Evolutionary conservation across 2,888 invertebrate genomes (phyloP), one percentile per base, ranked within the genome.

Genomic region (Drosophila koepferae): DNA sequence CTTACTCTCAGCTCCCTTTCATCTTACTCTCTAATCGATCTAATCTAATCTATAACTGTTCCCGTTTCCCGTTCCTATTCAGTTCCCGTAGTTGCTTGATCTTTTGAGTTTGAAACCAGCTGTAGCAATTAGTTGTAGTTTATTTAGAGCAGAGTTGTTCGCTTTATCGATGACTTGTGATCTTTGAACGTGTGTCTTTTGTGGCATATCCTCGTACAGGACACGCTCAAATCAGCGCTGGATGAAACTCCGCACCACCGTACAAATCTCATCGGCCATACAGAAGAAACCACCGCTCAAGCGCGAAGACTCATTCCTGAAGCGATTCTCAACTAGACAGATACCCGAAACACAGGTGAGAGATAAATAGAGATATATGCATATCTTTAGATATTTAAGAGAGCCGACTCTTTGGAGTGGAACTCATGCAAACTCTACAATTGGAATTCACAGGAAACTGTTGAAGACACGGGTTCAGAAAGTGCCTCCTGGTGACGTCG

Each of bases 231-330:
- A 98, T 94, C 97, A 98, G 93, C 95, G 98, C 94, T 99, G 99
- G 97, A 97, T 98, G 96, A 98, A 99, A 94, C 95, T 99, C 80
- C 95, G 98, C 83, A 98, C 98, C 63, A 98, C 98, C 56, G 98
- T 98, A 88, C 98, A 98, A 94, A 95, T 98, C 91, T 97, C 97
- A 82, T 97, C 97, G 74, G 98, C 98, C 62, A 96, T 96, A 90
- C 97, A 97, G 94, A 97, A 97, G 94, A 98, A 98, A 93, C 97
- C 97, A 70, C 97, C 97, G 53, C 94, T 97, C 92, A 98, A 97
- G 93, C 95, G 97, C 84, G 98, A 97, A 94, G 98, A 97, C 93
- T 98, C 97, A 55, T 99, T 99, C 93, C 94, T 99, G 89, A 97
- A 98, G 93, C 95, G 98, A 86, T 99, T 99, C 94, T 98, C 98